phyloP scores from a whole-genome alignment of 2,888 invertebrate genomes.

The Tubiluchus corallicola region DNA sequence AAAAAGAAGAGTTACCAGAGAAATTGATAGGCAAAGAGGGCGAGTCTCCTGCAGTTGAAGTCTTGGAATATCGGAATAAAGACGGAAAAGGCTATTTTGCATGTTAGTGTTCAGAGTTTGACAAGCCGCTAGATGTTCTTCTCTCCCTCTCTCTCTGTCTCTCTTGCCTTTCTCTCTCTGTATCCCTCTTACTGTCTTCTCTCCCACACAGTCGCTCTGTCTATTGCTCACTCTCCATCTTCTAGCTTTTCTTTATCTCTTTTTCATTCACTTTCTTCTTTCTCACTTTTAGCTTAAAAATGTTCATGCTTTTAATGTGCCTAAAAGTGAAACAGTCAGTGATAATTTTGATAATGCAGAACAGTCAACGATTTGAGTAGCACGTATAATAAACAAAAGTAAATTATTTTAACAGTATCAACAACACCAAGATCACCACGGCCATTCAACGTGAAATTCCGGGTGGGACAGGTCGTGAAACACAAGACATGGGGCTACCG shows the following conservation, averaged over 20 bases:
- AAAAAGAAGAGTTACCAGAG: no score
- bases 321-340: no score
- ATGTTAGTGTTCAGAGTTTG: constrained; percentile 16
- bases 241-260: no score
- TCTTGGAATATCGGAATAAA: constrained; percentile 22
- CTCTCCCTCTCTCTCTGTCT: neutral
- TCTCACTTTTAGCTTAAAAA: neutral
- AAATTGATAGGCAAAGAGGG: no score
- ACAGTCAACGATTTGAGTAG: no score
- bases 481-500: constrained; percentile 32
- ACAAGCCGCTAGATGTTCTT: neutral
- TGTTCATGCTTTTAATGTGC: constrained; percentile 1
- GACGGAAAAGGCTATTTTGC: constrained; percentile 29
- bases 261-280: neutral
- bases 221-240: no score
- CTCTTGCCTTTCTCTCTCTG: neutral
- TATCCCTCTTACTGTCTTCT: neutral
- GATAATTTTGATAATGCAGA: no score
- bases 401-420: constrained; percentile 21
- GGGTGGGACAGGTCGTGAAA: constrained; percentile 35
- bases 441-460: constrained; percentile 29
- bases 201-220: constrained; percentile 4
- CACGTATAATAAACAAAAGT: no score
- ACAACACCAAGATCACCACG: constrained; percentile 27
- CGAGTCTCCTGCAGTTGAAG: constrained; percentile 31